Percentiles rank a stretch among this genome's conserved stretches.
Evolutionary conservation across 1,140 invertebrate species (phyloP).

Genomic region (Goniozus legneri): DNA sequence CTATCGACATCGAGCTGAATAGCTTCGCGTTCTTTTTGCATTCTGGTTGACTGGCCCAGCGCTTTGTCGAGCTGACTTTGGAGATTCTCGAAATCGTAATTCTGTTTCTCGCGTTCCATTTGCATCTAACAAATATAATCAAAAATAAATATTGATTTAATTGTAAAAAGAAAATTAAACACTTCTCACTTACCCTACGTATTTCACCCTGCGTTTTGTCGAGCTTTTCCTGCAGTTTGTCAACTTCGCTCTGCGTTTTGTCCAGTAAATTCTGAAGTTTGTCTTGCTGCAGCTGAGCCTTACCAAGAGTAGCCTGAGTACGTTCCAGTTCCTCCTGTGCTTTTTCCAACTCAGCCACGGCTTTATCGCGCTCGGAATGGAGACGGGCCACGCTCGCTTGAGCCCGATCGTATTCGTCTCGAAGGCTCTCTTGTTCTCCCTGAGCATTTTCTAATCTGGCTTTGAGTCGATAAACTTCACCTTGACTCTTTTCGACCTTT

Average conservation of each 20-base stretch:
- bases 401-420: conserved; percentile 83
- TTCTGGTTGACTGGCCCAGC: conserved; percentile 75
- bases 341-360: conserved; percentile 81
- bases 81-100: conserved; percentile 83
- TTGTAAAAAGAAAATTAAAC: background rate
- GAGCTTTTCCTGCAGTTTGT: conserved; percentile 81
- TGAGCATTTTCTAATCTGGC: conserved; percentile 92
- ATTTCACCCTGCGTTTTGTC: conserved; percentile 79
- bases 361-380: conserved; percentile 84
- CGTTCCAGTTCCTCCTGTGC: conserved; percentile 86
- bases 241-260: conserved; percentile 86
- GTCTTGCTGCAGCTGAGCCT: conserved; percentile 85
- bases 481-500: conserved; percentile 82
- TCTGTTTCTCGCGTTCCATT: conserved; percentile 85
- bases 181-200: conserved; percentile 63
- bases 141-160: conserved; percentile 6
- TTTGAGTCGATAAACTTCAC: conserved; percentile 90
- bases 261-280: conserved; percentile 84
- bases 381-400: conserved; percentile 72
- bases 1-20: conserved; percentile 81
- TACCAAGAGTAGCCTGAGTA: conserved; percentile 81
- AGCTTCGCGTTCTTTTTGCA: conserved; percentile 86
- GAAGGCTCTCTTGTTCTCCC: conserved; percentile 86
- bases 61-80: conserved; percentile 88
- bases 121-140: conserved; percentile 62